Evolutionary conservation across 2,888 invertebrate species (phyloP), one percentile per base, ranked within the genome.

Genomic region (Orthonychiurus folsomi): DNA sequence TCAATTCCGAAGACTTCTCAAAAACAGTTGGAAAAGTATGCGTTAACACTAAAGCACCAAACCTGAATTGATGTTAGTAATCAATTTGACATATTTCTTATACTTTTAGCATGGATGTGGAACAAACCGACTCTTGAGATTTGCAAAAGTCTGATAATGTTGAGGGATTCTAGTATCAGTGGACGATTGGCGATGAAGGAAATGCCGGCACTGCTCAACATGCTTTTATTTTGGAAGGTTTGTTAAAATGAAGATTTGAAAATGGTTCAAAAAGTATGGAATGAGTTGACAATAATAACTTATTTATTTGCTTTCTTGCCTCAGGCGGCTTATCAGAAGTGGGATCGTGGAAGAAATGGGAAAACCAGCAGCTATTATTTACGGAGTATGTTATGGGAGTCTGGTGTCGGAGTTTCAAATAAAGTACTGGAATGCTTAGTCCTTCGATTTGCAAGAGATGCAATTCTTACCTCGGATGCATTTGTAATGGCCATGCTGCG

Each of bases 341-440:
- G 82, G 75, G 83, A 82, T 71, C 76, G 80, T 65, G 76, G 79
- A 37, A 69, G 68, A 20, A 78, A 79, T 69, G 79, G 79, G 59
- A 83, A 83, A 77, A 82, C 83, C 1, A 83, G 83, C 52, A 83
- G 83, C 69, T 85, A 85, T 76, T 80, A 83, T 73, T 78, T 86
- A 73, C 78, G 82, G 76, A 82, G 83, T 68, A 81, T 83, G 71
- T 77, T 86, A 67, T 81, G 85, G 84, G 85, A 86, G 75, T 86
- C 87, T 47, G 82, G 85, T 24, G 81, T 83, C 73, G 83, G 81
- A 70, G 86, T 86, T 64, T 85, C 85, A 77, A 87, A 86, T 78
- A 88, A 87, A 79, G 87, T 87, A 59, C 80, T 87, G 69, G 86
- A 86, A 79, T 84, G 85, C 74, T 78, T 86, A 62, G 84, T 86